Evolutionary conservation across 2,888 invertebrate species (phyloP).

Genomic region (Leptopilina myrica): DNA sequence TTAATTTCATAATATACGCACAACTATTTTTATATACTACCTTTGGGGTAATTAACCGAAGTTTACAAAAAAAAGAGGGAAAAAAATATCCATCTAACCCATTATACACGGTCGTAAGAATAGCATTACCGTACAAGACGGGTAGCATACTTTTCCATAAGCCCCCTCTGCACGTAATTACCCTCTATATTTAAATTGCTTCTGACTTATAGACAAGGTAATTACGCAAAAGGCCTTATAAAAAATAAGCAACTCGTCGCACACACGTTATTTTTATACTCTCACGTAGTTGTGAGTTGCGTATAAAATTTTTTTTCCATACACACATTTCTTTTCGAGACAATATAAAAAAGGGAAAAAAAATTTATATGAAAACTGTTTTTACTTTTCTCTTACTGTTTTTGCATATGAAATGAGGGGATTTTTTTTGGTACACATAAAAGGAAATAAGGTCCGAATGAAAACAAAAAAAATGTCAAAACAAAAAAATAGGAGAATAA

Average conservation of each 20-base stretch:
- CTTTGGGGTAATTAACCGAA: constrained; percentile 17
- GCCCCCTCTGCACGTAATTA: not conserved
- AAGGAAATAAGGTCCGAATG: too few species aligned
- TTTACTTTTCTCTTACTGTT: not conserved
- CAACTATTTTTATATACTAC: constrained; percentile 1
- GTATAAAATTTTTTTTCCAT: not conserved
- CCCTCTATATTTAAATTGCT: constrained; percentile 15
- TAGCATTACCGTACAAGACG: not conserved
- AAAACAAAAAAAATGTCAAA: too few species aligned
- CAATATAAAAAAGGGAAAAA: not conserved
- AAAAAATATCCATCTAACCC: not conserved
- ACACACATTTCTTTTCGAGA: not conserved
- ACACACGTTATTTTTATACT: not conserved
- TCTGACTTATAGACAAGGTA: constrained; percentile 3
- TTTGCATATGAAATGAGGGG: too few species aligned
- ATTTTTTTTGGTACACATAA: too few species aligned
- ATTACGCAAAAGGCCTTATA: constrained; percentile 6
- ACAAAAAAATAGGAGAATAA: too few species aligned
- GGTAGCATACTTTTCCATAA: constrained; percentile 1
- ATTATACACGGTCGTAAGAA: not conserved
- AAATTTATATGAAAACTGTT: not conserved
- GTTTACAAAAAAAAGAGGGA: not conserved
- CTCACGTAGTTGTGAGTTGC: not conserved
- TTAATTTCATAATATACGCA: not conserved
- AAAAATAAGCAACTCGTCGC: constrained; percentile 6